Conservation (phyloP, 2,888 invertebrate species). For the Seira musarum region DNA sequence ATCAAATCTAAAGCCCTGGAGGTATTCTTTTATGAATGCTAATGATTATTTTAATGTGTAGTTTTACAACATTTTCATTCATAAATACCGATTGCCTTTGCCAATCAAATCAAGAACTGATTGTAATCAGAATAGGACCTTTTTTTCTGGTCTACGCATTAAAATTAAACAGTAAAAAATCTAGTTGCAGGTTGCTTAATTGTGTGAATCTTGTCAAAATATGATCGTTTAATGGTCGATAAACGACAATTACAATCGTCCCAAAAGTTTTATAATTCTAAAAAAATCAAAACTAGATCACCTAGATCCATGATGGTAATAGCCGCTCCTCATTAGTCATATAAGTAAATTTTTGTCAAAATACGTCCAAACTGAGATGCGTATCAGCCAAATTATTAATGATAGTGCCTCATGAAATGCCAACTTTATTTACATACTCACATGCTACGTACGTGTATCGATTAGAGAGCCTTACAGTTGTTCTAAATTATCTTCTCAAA, state of each 20-base stretch:
- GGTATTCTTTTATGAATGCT: conserved; percentile 42
- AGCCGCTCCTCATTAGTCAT: not conserved
- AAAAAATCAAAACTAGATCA: conserved; percentile 42
- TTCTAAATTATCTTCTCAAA: too few species aligned
- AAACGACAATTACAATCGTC: conserved; percentile 45
- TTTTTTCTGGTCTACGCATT: not conserved
- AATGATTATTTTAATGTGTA: conserved; percentile 22
- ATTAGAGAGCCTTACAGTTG: too few species aligned
- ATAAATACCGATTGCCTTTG: not conserved
- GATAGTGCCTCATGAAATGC: not conserved
- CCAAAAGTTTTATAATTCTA: conserved; percentile 23
- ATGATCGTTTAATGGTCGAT: conserved; percentile 44
- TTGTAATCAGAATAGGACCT: not conserved
- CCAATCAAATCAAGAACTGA: conserved; percentile 9
- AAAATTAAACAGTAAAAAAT: not conserved
- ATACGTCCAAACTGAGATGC: not conserved
- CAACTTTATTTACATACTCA: not conserved
- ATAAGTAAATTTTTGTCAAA: not conserved
- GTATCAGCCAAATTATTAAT: not conserved
- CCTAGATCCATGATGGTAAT: conserved; percentile 31
- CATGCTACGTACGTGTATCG: too few species aligned
- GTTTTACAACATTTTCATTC: not conserved
- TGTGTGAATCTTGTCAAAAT: conserved; percentile 49
- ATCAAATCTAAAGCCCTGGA: conserved; percentile 35
- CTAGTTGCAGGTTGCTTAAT: conserved; percentile 12